Evolutionary conservation across 2,888 invertebrate genomes (phyloP).

Genomic region (Amphipyra berbera): DNA sequence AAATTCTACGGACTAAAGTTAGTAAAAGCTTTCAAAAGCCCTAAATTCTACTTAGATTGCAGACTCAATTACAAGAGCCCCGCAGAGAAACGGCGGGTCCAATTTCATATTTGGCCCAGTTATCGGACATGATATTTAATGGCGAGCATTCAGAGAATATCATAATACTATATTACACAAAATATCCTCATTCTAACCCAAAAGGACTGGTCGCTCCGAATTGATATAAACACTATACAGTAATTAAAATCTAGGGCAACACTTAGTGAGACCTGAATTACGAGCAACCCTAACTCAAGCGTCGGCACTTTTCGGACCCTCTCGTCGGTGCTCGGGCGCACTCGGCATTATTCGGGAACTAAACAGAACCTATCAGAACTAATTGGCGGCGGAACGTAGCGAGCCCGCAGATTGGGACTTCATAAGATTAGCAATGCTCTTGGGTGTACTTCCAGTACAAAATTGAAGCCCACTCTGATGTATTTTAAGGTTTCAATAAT

Average conservation of each 20-base stretch:
- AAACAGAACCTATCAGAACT: slow-evolving; percentile 73
- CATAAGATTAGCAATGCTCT: slow-evolving; percentile 70
- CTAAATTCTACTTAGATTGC: slow-evolving; percentile 10
- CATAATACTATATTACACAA: slow-evolving; percentile 38
- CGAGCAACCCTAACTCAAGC: slow-evolving; percentile 50
- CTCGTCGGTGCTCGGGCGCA: slow-evolving; percentile 49
- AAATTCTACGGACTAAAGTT: neutral
- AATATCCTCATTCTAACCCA: slow-evolving; percentile 34
- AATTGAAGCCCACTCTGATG: slow-evolving; percentile 44
- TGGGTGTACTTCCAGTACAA: slow-evolving; percentile 40
- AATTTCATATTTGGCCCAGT: slow-evolving; percentile 40
- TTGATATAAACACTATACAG: slow-evolving; percentile 45
- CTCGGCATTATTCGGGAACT: slow-evolving; percentile 63
- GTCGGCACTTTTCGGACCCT: slow-evolving; percentile 42
- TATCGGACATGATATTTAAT: slow-evolving; percentile 48
- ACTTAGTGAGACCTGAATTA: slow-evolving; percentile 39
- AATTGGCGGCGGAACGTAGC: slow-evolving; percentile 76
- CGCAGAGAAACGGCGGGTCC: slow-evolving; percentile 21
- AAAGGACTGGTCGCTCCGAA: slow-evolving; percentile 25
- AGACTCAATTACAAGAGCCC: slow-evolving; percentile 29
- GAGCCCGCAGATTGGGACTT: slow-evolving; percentile 72
- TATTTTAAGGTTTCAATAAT: slow-evolving; percentile 42
- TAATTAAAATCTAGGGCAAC: slow-evolving; percentile 47
- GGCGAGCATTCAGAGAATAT: slow-evolving; percentile 27
- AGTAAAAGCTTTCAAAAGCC: slow-evolving; percentile 15